phyloP scores from a whole-genome alignment of 2,888 invertebrate genomes.

The Meiosimyza decipiens region DNA sequence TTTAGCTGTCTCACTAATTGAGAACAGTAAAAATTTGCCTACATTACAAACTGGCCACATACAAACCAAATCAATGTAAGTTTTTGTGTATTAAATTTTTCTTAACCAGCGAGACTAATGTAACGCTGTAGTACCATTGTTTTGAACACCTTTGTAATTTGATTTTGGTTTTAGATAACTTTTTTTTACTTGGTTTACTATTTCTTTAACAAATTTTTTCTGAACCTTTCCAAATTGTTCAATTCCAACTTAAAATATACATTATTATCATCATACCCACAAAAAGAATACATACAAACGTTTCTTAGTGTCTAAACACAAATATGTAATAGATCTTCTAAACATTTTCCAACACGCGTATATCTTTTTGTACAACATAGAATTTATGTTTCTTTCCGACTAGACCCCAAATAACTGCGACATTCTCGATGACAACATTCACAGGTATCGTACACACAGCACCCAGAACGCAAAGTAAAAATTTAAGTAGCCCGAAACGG shows the following conservation, averaged over 20 bases:
- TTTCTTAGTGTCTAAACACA: slow-evolving; percentile 10
- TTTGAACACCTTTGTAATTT: slow-evolving; percentile 3
- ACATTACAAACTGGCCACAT: slow-evolving; percentile 5
- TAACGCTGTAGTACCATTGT: too few relatives aligned
- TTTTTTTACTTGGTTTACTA: background rate
- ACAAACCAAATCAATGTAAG: background rate
- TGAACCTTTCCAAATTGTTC: slow-evolving; percentile 3
- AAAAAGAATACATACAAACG: slow-evolving; percentile 23
- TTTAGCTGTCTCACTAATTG: background rate
- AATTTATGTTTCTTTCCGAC: slow-evolving; percentile 96
- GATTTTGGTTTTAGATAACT: slow-evolving; percentile 12
- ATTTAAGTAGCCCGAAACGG: slow-evolving; percentile 83
- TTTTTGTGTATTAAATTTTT: too few relatives aligned
- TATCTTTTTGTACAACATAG: slow-evolving; percentile 95
- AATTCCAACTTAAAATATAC: slow-evolving; percentile 16
- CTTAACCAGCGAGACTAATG: too few relatives aligned
- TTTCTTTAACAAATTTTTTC: background rate
- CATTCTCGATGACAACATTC: slow-evolving; percentile 93
- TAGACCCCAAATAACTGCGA: slow-evolving; percentile 94
- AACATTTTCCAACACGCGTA: slow-evolving; percentile 73
- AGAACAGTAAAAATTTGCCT: slow-evolving; percentile 16
- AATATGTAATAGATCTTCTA: slow-evolving; percentile 39
- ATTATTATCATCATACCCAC: slow-evolving; percentile 12
- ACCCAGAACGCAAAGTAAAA: slow-evolving; percentile 83
- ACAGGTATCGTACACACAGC: slow-evolving; percentile 92